Base-by-base conservation (phyloP, 2,113 vertebrate genomes). In the Cranoglanis bouderius region DNA sequence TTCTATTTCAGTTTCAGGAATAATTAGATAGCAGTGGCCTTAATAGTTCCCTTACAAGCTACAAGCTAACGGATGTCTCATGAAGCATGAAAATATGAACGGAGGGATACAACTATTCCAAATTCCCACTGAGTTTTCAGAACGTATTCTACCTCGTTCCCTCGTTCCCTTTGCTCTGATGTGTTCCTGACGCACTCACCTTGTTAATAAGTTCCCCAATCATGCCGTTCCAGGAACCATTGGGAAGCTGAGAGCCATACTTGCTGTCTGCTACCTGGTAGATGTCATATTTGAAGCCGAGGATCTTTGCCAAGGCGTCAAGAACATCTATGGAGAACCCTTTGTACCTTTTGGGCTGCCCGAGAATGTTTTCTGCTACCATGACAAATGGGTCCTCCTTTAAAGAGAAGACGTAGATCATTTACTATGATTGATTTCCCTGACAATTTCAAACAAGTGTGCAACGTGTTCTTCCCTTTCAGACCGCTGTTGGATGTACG, bases 381-480 rank as follows among this genome's bases (percentile, higher is more conserved):
- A 99, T 99, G 90, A 99, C 97, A 70, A 99, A 99, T 84, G 98
- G 98, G 61, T 99, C 98, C 96, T 99, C 98, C 98, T 99, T 93
- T 81, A 55, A 85, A 88, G 65, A 82, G 84, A n/a, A 88, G 59
- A 86, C 43, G 85, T 46, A 40, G 18, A 88, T 88, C 65, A 40
- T 51, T 81, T 24, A 46, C 59, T 80, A 32, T 49, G 46, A 70
- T 49, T 49, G 61, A 85, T 67, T 85, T 85, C 16, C 49, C 84
- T 38, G 46, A 21, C 84, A 85, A 35, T 53, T 85, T 53, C 32
- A 12, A 67, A 85, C 29, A 35, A 29, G 9, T 55, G 19, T 53
- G 84, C n/a, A 29, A 1, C 6, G 21, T 55, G 43, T 24, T 55
- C 51, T 57, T 29, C 49, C 35, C 38, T 29, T 83, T 16, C 55